Evolutionary conservation across 2,113 vertebrate genomes (phyloP).

Genomic region (Pedetes capensis): DNA sequence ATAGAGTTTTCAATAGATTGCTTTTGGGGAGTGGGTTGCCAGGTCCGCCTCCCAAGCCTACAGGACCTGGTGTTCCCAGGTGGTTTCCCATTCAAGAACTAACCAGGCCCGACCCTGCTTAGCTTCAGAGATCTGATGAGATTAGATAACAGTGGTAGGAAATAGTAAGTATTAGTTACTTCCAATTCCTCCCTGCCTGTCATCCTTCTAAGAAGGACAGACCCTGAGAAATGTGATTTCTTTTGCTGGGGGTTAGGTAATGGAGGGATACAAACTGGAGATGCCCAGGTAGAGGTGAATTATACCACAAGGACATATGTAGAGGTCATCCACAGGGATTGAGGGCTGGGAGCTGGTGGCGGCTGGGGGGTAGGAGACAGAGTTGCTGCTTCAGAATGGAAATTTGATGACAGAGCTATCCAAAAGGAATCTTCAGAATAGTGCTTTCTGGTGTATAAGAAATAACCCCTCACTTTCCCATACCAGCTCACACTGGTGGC

Average conservation of each 20-base stretch:
- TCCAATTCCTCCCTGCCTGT: neutral
- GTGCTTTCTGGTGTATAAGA: neutral
- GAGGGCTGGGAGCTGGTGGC: neutral
- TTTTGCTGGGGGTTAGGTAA: neutral
- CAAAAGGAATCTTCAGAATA: neutral
- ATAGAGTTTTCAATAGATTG: no score
- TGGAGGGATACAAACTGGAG: neutral
- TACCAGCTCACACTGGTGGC: rapidly evolving
- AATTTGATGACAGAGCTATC: neutral
- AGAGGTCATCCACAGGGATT: neutral
- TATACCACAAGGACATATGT: neutral
- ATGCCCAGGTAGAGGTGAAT: neutral
- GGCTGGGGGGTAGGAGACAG: neutral
- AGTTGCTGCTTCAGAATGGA: neutral
- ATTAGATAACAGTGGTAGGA: no score
- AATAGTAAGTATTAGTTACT: neutral
- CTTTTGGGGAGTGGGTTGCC: no score
- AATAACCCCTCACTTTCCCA: neutral
- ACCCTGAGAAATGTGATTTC: neutral
- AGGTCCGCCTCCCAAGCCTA: no score
- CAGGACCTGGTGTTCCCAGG: no score
- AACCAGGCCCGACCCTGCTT: no score
- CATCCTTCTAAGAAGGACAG: neutral
- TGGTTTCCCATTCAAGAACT: no score
- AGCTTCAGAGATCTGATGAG: no score